Evolutionary conservation across 2,113 vertebrate genomes (phyloP), one percentile per base, ranked within the genome.

Genomic region (Lucifuga dentata): DNA sequence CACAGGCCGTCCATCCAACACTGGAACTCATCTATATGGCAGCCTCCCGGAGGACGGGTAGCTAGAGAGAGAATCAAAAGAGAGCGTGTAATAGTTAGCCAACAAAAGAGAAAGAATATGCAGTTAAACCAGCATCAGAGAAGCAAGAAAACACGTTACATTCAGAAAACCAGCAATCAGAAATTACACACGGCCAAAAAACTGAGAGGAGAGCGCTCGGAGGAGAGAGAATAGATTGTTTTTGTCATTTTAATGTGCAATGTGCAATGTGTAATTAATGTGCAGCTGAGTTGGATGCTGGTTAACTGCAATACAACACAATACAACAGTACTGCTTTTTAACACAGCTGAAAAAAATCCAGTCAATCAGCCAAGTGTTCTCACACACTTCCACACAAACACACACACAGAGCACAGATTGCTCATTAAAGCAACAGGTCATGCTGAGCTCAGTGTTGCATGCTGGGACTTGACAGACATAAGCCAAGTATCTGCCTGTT

Each of bases 11-110:
- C 97, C 90, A 98, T 92, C 1, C 95, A 91, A 83, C 97, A 99
- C 92, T 99, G 97, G 88, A 99, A 98, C 85, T 98, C 97, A 0
- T 99, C 97, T 0, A 85, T 90, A 79, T 99, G 97, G 90, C 97
- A 98, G 33, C 97, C 97, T 0, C 97, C 97, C 0, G 97, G 96
- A 0, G 97, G 97, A 21, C 97, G 94, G 0, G 97, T 98, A 55
- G 96, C 96, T 99, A 83, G 0, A n/a, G 77, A 51, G 21, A 49
- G 45, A 50, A 43, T 13, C 23, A 5, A 2, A 17, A 39, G 17
- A 68, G 16, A 62, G 39, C 56, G 23, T 20, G 15, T 3, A 23
- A 64, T 4, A 40, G 51, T 50, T 24, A 44, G 24, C 8, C 1
- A 49, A 26, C 12, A 50, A 35, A 51, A 51, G 58, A 56, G 24